Conservation (phyloP, 2,113 vertebrate genomes). For the Myotis lucifugus region DNA sequence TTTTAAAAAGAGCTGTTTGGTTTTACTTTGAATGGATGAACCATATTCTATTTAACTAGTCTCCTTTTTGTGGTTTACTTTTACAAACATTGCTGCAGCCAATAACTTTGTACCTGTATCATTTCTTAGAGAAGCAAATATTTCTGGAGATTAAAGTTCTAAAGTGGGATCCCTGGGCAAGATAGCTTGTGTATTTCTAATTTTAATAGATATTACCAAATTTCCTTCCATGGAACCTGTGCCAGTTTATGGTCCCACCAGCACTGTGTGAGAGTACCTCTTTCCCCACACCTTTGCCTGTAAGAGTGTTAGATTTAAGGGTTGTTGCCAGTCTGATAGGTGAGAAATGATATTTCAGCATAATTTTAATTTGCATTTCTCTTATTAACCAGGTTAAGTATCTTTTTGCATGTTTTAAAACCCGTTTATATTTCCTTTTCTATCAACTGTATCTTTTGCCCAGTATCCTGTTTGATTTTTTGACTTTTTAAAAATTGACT, state of each 20-base stretch:
- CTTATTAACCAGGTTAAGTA: neutral
- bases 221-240: neutral
- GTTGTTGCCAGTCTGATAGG: neutral
- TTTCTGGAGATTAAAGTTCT: constrained; percentile 3
- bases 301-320: neutral
- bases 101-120: neutral
- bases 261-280: neutral
- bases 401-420: constrained; percentile 21
- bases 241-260: neutral
- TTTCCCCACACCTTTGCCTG: neutral
- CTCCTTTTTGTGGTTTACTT: neutral
- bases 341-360: constrained; percentile 27
- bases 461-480: neutral
- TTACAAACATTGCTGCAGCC: neutral
- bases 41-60: neutral
- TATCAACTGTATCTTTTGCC: neutral
- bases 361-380: constrained; percentile 34
- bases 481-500: neutral
- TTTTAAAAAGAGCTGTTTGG: neutral
- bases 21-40: constrained; percentile 25
- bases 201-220: neutral
- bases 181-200: neutral
- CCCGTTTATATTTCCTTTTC: constrained; percentile 9
- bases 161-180: neutral
- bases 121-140: neutral